Evolutionary conservation across 2,797 vertebrate genomes (phyloP), one percentile per base, ranked within the genome.

Genomic region (Schizothorax lantsangensis): DNA sequence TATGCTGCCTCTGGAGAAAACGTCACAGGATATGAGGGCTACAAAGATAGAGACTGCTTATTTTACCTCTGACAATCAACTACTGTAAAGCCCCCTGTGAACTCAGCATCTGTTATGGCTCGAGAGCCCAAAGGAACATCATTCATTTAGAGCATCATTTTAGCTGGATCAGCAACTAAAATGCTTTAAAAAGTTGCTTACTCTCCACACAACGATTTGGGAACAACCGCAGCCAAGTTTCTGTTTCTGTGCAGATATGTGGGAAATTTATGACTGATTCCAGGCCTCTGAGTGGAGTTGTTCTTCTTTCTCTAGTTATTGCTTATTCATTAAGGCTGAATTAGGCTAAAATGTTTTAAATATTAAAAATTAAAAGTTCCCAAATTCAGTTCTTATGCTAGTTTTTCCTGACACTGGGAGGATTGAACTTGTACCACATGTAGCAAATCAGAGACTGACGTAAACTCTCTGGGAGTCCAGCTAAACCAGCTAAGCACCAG

Each of bases 81-180:
- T 83, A 86, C 73, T 83, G 79, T 49, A 85, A 86, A 89, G 72
- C 81, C 36, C 81, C 88, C 88, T 87, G 86, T 87, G 88, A 90
- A 84, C 80, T 14, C 83, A 81, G 84, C 88, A 90, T 89, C 90
- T 90, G 90, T 87, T 89, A 82, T 62, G 83, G 47, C 84, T 84
- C 57, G 17, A 80, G 86, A 85, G 87, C 88, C 90, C 86, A 84
- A 45, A 87, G 87, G 77, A 88, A 72, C 78, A 43, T 78, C 79
- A 45, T 85, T 72, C 15, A 59, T 88, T 84, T 87, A 73, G 74
- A 83, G 78, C 38, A 79, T 79, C 64, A 75, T 81, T 78, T 84
- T 81, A 85, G 86, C 78, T 87, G 86, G 84, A 84, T 90, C 86
- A 88, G 88, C 80, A 82, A 64, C 21, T 79, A 69, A 66, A 74